These are phyloP conservation scores for Dasyornis broadbenti DNA, from an alignment of 2,113 vertebrate genomes.

Conservation along the genomic window DNA sequence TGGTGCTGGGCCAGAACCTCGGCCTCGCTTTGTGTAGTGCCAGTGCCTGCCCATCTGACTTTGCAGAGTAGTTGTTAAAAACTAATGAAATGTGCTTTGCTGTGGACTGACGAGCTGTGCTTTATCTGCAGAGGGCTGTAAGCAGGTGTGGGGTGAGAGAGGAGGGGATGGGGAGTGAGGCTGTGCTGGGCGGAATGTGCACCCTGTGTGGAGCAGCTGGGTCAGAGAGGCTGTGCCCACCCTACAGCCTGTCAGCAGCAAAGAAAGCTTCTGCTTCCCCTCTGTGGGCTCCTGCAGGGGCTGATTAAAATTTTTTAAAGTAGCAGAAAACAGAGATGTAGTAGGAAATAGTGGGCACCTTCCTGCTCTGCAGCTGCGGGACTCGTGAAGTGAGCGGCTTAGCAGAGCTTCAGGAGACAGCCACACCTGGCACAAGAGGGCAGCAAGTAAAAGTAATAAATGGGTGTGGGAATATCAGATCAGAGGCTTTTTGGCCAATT, in stretches of 20 bases:
- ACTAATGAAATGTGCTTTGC: background rate
- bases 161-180: background rate
- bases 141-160: background rate
- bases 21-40: fast-evolving
- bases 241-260: background rate
- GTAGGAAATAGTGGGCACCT: background rate
- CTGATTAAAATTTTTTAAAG: fast-evolving
- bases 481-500: background rate
- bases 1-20: background rate
- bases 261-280: fast-evolving
- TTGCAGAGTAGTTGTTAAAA: background rate
- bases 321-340: background rate
- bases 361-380: background rate
- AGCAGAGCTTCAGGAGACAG: fast-evolving
- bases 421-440: background rate
- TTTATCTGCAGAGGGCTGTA: background rate
- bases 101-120: background rate
- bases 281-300: fast-evolving
- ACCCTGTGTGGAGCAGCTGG: fast-evolving
- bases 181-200: fast-evolving
- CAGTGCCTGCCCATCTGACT: background rate
- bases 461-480: background rate
- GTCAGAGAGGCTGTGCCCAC: background rate
- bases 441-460: background rate
- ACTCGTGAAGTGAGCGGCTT: background rate